Conservation (phyloP, 2,797 vertebrate genomes). For the Sternarchorhynchus goeldii region DNA sequence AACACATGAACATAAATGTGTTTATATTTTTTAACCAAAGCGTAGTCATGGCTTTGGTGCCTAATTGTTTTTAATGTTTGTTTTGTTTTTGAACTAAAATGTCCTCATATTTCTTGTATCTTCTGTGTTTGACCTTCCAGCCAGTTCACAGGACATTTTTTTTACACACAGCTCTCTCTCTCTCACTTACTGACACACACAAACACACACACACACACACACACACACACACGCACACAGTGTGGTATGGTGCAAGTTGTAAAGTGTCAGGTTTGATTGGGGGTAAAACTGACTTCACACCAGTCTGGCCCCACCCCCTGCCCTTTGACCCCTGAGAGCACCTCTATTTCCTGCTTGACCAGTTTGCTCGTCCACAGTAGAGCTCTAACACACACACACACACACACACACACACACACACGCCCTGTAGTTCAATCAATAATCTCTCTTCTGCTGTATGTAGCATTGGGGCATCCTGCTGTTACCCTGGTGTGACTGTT, state of each 20-base stretch:
- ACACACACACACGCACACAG: background rate
- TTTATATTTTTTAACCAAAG: too few species aligned
- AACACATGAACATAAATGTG: background rate
- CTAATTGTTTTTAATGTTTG: background rate
- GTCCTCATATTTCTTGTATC: background rate
- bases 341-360: conserved; percentile 51
- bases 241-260: conserved; percentile 3
- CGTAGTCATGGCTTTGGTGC: too few species aligned
- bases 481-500: background rate
- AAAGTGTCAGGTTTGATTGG: conserved; percentile 28
- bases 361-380: conserved; percentile 47
- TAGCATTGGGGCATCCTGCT: background rate
- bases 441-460: conserved; percentile 3
- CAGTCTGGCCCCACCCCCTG: conserved; percentile 72
- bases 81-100: background rate
- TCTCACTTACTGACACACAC: background rate
- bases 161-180: background rate
- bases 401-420: conserved; percentile 7
- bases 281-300: conserved; percentile 52
- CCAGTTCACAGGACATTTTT: too few species aligned
- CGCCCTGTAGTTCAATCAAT: conserved; percentile 28
- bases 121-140: background rate
- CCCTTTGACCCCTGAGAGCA: conserved; percentile 29
- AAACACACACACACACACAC: conserved; percentile 3
- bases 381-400: conserved; percentile 33